Percentiles rank a stretch among this genome's conserved stretches.
These are phyloP conservation scores for Tachysurus vachellii DNA, from an alignment of 2,113 vertebrate genomes.

Conservation along the genomic window DNA sequence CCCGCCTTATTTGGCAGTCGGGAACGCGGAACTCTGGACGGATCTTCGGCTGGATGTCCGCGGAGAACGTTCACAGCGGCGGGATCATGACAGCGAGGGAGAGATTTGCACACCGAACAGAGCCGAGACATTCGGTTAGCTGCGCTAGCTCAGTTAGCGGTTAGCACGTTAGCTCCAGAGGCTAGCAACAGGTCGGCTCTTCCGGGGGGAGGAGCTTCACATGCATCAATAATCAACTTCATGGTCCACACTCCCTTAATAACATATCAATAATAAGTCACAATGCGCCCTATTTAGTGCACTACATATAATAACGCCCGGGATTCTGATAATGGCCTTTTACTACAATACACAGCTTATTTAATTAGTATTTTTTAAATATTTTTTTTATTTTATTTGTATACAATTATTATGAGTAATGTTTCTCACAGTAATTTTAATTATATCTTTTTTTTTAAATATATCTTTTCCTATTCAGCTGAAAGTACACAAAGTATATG, in stretches of 20 bases:
- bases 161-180: slow-evolving; percentile 15
- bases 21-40: slow-evolving; percentile 62
- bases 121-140: slow-evolving; percentile 50
- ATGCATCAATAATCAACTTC: not conserved
- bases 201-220: not conserved
- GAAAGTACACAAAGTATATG: too few relatives aligned
- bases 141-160: not conserved
- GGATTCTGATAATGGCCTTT: too few relatives aligned
- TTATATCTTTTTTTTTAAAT: not conserved
- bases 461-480: too few relatives aligned
- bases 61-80: slow-evolving; percentile 45
- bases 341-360: not conserved
- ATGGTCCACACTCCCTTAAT: too few relatives aligned
- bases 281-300: not conserved
- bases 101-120: slow-evolving; percentile 3
- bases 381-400: not conserved
- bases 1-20: slow-evolving; percentile 69
- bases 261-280: too few relatives aligned
- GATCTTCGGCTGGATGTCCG: slow-evolving; percentile 39
- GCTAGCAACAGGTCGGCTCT: not conserved
- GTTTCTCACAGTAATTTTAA: not conserved
- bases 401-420: not conserved
- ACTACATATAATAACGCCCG: not conserved
- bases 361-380: not conserved
- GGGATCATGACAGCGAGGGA: slow-evolving; percentile 35